Conservation (phyloP, 2,113 vertebrate species). For the Raphicerus campestris region DNA sequence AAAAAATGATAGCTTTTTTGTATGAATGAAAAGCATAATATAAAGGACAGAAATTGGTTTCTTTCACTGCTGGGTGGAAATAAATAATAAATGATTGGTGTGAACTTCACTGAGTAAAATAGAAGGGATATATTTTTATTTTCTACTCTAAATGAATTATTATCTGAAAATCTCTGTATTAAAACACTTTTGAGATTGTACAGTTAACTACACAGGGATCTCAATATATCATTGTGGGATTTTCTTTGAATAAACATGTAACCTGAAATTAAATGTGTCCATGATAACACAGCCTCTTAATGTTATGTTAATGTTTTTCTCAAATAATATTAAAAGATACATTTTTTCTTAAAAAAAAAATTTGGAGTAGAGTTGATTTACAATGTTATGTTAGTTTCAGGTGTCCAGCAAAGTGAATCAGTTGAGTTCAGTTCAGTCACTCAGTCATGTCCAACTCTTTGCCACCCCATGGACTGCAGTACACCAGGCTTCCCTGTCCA, state of each 20-base stretch:
- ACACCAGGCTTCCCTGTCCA: not conserved
- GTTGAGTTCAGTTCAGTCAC: too few relatives aligned
- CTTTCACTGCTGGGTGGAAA: not conserved
- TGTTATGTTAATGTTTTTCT: not conserved
- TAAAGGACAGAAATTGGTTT: not conserved
- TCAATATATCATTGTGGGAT: not conserved
- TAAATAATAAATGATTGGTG: conserved; percentile 22
- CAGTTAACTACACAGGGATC: not conserved
- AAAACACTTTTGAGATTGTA: not conserved
- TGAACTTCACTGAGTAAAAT: not conserved
- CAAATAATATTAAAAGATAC: not conserved
- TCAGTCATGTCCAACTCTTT: too few relatives aligned
- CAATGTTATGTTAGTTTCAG: too few relatives aligned
- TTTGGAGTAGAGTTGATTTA: too few relatives aligned
- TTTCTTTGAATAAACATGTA: conserved; percentile 15
- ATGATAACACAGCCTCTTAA: not conserved
- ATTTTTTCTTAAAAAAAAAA: not conserved
- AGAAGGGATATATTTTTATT: not conserved
- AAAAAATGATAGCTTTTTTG: not conserved
- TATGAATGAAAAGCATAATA: not conserved
- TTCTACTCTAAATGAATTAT: not conserved
- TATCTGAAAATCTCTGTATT: not conserved
- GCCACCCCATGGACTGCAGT: too few relatives aligned
- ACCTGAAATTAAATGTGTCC: not conserved
- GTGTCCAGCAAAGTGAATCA: too few relatives aligned